Conservation (phyloP, 2,888 invertebrate genomes). For the Dicranocentrus wangi region DNA sequence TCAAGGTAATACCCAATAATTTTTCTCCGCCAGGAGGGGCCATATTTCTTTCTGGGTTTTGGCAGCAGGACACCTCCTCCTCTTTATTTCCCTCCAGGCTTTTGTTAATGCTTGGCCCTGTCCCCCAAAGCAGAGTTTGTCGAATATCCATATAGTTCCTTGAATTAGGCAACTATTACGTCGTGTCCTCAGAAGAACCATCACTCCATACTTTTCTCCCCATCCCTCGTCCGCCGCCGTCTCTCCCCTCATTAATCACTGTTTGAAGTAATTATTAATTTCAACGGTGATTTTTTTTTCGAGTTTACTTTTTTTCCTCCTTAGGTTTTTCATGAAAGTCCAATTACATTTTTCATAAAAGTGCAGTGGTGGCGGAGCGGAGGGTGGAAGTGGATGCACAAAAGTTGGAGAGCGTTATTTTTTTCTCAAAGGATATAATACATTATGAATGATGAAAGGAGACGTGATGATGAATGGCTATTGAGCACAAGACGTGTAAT, state of each 20-base stretch:
- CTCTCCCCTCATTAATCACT: constrained; percentile 59
- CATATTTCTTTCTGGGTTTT: constrained; percentile 21
- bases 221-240: constrained; percentile 33
- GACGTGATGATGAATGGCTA: constrained; percentile 61
- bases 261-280: constrained; percentile 64
- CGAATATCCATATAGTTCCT: not conserved
- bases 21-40: constrained; percentile 27
- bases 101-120: not conserved
- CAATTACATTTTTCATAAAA: not conserved
- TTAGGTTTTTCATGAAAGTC: constrained; percentile 13
- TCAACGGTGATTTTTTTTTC: constrained; percentile 58
- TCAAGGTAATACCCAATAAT: constrained; percentile 44
- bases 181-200: not conserved
- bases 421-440: constrained; percentile 24
- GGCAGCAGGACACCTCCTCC: constrained; percentile 44
- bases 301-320: constrained; percentile 4
- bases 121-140: not conserved
- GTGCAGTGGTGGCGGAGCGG: not conserved
- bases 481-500: constrained; percentile 56
- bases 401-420: not conserved
- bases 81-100: constrained; percentile 7
- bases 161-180: not conserved
- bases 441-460: constrained; percentile 52
- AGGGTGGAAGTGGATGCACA: not conserved
- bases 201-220: not conserved